These are phyloP conservation scores for Phrynosoma platyrhinos DNA, from an alignment of 2,113 vertebrate genomes.

Conservation along the genomic window DNA sequence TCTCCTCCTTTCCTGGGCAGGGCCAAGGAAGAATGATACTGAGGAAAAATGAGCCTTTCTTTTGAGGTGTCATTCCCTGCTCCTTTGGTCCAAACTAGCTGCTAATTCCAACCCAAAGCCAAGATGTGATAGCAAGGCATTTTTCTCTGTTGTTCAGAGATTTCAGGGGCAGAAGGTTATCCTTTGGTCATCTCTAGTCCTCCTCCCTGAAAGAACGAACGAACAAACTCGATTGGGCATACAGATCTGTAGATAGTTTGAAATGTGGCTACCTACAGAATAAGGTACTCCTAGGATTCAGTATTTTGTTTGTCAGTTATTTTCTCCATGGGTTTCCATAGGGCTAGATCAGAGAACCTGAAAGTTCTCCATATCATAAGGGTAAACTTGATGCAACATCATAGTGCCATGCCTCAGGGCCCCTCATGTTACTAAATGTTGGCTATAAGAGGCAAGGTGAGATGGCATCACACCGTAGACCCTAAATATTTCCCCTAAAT, in stretches of 20 bases:
- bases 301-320: slow-evolving; percentile 38
- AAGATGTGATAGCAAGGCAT: not conserved
- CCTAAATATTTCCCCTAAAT: not conserved
- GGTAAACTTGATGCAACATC: not conserved
- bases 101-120: not conserved
- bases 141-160: not conserved
- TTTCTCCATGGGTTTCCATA: not conserved
- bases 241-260: no score
- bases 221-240: not conserved
- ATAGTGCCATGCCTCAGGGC: no score
- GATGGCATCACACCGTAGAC: no score
- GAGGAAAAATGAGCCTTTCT: slow-evolving; percentile 65
- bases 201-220: not conserved
- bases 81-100: slow-evolving; percentile 3
- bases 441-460: not conserved
- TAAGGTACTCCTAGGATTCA: not conserved
- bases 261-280: no score
- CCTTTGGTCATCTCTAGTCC: no score
- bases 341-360: not conserved
- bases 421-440: not conserved
- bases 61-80: slow-evolving; percentile 65
- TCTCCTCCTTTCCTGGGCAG: slow-evolving; percentile 16
- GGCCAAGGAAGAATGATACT: slow-evolving; percentile 35
- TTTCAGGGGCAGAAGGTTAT: not conserved
- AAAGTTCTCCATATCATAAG: not conserved